These are phyloP conservation scores for Bovichtus diacanthus DNA, from an alignment of 2,797 vertebrate genomes.

Conservation along the genomic window DNA sequence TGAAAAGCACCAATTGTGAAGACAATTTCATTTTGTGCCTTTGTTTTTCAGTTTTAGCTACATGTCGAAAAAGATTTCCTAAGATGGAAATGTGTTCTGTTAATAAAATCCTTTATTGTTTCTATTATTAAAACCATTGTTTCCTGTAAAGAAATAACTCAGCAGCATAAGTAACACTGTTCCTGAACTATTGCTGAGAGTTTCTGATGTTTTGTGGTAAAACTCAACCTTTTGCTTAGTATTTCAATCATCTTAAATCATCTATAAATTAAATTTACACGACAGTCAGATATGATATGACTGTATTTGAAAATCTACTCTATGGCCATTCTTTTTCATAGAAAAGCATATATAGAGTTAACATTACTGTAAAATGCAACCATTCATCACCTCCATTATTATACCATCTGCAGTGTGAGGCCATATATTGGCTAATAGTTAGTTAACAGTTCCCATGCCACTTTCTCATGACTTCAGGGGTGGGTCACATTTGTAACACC, in stretches of 20 bases:
- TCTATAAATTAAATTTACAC: constrained; percentile 8
- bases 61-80: not conserved
- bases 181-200: not conserved
- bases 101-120: not conserved
- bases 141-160: not conserved
- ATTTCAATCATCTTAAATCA: not conserved
- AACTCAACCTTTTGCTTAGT: not conserved
- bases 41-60: constrained; percentile 4
- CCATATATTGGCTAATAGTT: constrained; percentile 40
- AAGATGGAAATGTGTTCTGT: not conserved
- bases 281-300: constrained; percentile 7
- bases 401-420: constrained; percentile 20
- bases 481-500: constrained; percentile 22
- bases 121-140: not conserved
- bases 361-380: constrained; percentile 33
- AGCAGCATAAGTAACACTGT: not conserved
- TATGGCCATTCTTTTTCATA: constrained; percentile 31
- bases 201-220: not conserved
- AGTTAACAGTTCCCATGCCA: constrained; percentile 12
- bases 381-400: constrained; percentile 16
- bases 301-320: constrained; percentile 8
- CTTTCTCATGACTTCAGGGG: constrained; percentile 18
- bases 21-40: not conserved
- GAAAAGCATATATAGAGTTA: constrained; percentile 37
- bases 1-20: not conserved